A percentile compares a stretch with the other conserved stretches of the same genome.
Evolutionary conservation across 2,797 vertebrate species (phyloP).

Genomic region (Rhynchonycteris naso): DNA sequence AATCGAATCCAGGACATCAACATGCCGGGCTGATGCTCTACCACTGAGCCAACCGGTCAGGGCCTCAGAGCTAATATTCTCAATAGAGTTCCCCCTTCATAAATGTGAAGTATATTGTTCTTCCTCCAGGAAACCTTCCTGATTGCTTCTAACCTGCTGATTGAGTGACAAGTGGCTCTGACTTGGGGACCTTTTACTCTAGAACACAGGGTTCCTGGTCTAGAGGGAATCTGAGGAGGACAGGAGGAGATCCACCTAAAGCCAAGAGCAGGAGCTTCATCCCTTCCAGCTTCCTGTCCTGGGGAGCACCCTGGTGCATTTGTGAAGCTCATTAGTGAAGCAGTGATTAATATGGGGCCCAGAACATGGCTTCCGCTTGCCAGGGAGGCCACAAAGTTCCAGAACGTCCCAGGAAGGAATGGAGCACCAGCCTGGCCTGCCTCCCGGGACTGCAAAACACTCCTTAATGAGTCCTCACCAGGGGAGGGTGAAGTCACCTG

Average conservation of each 20-base stretch:
- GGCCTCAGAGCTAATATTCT: background rate
- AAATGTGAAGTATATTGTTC: background rate
- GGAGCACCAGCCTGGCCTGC: constrained; percentile 66
- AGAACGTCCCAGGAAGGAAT: constrained; percentile 44
- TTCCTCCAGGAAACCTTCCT: constrained; percentile 38
- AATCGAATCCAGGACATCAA: too few relatives aligned
- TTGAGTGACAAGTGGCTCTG: background rate
- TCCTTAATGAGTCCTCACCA: constrained; percentile 70
- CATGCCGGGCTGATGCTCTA: too few relatives aligned
- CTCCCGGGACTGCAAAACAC: constrained; percentile 66
- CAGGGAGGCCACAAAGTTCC: constrained; percentile 62
- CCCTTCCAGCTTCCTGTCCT: background rate
- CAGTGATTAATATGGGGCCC: background rate
- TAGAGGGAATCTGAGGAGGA: background rate
- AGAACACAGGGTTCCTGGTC: background rate
- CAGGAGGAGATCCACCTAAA: background rate
- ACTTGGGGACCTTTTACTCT: background rate
- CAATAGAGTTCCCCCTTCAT: background rate
- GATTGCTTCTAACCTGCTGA: background rate
- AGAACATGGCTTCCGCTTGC: constrained; percentile 21
- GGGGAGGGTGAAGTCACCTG: constrained; percentile 72
- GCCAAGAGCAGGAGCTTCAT: background rate
- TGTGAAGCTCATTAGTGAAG: constrained; percentile 64
- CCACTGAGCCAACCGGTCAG: too few relatives aligned
- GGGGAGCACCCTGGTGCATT: background rate